phyloP scores from a whole-genome alignment of 2,888 invertebrate species.

The Ectobius pallidus region DNA sequence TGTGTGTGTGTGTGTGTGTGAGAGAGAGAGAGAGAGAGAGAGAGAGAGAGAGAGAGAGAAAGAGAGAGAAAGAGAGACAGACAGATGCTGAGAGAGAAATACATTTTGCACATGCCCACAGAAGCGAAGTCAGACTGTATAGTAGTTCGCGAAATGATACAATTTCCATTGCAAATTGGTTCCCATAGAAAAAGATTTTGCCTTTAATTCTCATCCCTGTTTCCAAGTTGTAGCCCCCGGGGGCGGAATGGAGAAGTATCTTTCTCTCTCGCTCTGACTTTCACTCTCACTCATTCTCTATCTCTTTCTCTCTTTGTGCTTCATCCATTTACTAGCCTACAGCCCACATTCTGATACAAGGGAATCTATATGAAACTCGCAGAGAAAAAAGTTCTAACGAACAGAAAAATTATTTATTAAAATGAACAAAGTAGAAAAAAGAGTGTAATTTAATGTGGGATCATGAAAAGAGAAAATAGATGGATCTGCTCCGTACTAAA shows the following conservation, averaged over 20 bases:
- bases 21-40: neutral
- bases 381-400: neutral
- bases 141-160: constrained; percentile 22
- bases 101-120: neutral
- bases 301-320: neutral
- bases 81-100: neutral
- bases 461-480: neutral
- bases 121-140: neutral
- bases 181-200: constrained; percentile 28
- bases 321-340: neutral
- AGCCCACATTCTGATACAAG: neutral
- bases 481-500: neutral
- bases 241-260: neutral
- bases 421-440: neutral
- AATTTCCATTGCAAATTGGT: constrained; percentile 31
- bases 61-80: neutral
- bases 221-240: constrained; percentile 3
- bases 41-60: neutral
- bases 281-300: neutral
- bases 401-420: neutral
- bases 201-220: constrained; percentile 15
- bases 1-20: neutral
- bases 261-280: neutral
- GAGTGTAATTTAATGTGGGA: neutral
- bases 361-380: neutral